Base-by-base conservation (phyloP, 2,888 invertebrate genomes). In the Diaphora mendica region DNA sequence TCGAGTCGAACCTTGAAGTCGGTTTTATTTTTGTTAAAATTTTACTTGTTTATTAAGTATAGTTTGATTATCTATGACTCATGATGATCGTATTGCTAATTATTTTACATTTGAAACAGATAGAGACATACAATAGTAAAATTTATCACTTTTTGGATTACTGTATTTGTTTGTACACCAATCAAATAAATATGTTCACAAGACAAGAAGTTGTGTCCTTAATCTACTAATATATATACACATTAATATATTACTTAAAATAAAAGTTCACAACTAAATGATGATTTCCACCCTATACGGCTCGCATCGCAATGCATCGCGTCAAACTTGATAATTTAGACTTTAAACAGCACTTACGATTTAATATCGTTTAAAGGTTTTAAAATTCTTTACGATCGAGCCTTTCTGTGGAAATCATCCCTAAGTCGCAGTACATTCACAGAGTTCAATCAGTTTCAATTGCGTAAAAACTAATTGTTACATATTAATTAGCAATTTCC, bases 151-250 rank as follows among this genome's bases (percentile, higher is more conserved):
- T 48, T 48, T 20, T 5, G 20, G 20, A 48, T 23, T 51, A 51
- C 23, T 51, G 51, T 51, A 23, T 51, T 51, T 23, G 20, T 51
- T 51, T 23, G 23, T 23, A 51, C 23, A 51, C 51, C n/a, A 68
- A 68, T 68, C 55, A 55, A 68, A 51, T 68, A 68, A 44, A 44
- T n/a, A 65, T 39, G 64, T 64, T 35, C 35, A 64, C 23, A 20
- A 15, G 39, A 66, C 42, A 42, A n/a, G n/a, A n/a, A n/a, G 42
- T 42, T 15, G 23, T 66, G 42, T 35, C n/a, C 26, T 33, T 68
- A 51, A 35, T 51, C 20, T 51, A 68, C 55, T 39, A 55, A 68
- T 48, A 20, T 23, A 51, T 51, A 5, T 35, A 35, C 35, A 35
- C 23, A 9, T 51, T 23, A 51, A 2, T 20, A 51, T 7, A 51